Base-by-base conservation (phyloP, 1,140 invertebrate species). In the Zaprionus taronus region DNA sequence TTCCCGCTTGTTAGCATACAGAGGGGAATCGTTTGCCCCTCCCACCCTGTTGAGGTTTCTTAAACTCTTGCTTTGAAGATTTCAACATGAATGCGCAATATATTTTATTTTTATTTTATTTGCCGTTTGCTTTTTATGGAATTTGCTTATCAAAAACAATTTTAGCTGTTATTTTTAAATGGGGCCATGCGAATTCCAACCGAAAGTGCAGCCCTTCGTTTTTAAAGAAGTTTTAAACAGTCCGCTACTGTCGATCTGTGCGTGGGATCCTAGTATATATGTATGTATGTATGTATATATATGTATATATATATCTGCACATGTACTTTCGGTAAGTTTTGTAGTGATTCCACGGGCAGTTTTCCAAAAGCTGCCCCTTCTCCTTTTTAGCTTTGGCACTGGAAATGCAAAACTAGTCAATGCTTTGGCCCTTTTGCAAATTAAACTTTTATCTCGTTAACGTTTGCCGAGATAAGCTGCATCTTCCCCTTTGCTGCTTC, bases 371-470 rank as follows among this genome's bases (percentile, higher is more conserved):
- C 38, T 41, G n/a, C 38, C 38, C 0, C 15, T n/a, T 6, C 38
- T 73, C 55, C 17, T n/a, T 28, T 17, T 38, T 44, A 9, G 12
- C 12, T 41, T 41, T 17, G 12, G 7, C n/a, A 26, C 28, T 28
- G 31, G 11, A 22, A 36, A 36, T 55, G 28, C 22, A 47, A 80
- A 80, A 83, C 77, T 83, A 79, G 74, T 87, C 77, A 78, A 86
- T 83, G 84, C 70, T 53, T 75, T 86, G 80, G 80, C 80, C 83
- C 70, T 80, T 80, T 81, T 76, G 76, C 83, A 79, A 83, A 86
- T 86, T 38, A 77, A 87, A 87, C 57, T 76, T 71, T 76, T 71
- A 71, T 76, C 73, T 60, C 11, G 66, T 41, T 49, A 34, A 53
- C 67, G 67, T 57, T 58, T 64, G 26, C 53, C 55, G 44, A 56